Percentiles rank a stretch among this genome's conserved stretches.
These are phyloP conservation scores for Parapsyche elsis DNA, from an alignment of 1,140 invertebrate genomes.

Conservation along the genomic window DNA sequence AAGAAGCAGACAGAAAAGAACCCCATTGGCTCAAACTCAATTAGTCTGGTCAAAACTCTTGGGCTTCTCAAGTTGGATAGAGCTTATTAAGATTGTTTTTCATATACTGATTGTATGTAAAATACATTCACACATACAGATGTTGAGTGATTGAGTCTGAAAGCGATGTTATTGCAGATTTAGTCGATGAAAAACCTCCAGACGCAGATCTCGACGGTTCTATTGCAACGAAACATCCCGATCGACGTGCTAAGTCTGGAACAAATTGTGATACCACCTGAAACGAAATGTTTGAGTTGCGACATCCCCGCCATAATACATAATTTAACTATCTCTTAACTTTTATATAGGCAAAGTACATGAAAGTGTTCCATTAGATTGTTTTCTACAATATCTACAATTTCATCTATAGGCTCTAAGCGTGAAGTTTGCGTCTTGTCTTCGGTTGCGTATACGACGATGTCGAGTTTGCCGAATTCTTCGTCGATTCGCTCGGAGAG, in stretches of 20 bases:
- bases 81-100: too few species aligned
- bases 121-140: constrained; percentile 22
- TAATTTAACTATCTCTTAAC: not conserved
- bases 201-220: not conserved
- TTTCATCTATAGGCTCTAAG: constrained; percentile 41
- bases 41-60: too few species aligned
- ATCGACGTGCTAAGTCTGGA: constrained; percentile 38
- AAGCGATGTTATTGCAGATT: constrained; percentile 36
- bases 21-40: too few species aligned
- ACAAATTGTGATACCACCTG: constrained; percentile 53
- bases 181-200: constrained; percentile 41
- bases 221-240: constrained; percentile 47
- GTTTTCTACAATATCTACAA: constrained; percentile 40
- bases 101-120: too few species aligned
- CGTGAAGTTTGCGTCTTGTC: not conserved
- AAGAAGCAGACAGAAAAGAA: too few species aligned
- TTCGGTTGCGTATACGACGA: constrained; percentile 40
- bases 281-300: not conserved
- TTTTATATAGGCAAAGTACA: constrained; percentile 34
- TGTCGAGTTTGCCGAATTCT: constrained; percentile 40
- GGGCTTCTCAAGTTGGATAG: too few species aligned
- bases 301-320: not conserved
- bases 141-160: constrained; percentile 49
- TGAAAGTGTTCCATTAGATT: constrained; percentile 50
- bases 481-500: constrained; percentile 37